Evolutionary conservation across 2,797 vertebrate species (phyloP), one percentile per base, ranked within the genome.

Genomic region (Onychomys arenicola): DNA sequence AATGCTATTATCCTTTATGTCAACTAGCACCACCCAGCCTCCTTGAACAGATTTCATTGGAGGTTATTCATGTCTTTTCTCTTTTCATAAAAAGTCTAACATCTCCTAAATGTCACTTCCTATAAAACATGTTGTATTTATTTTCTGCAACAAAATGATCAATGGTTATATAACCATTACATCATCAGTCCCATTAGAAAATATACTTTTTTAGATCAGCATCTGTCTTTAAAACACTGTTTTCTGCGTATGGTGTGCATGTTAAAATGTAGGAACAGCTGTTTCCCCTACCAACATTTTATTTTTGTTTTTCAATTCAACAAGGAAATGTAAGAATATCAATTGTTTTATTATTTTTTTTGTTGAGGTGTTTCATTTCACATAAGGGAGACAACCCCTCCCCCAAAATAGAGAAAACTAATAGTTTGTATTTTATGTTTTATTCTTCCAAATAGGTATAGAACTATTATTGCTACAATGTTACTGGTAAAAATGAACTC

Each of bases 401-500:
- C 14, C 59, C 5, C 46, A 14, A 75, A 87, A 86, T 77, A 8
- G 6, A 91, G 61, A 77, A 65, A 8, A 61, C 1, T n/a, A 61
- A 25, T 75, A 11, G 46, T 32, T 9, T 57, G 59, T 32, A 80
- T 57, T 73, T 84, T 81, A 25, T 92, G 52, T 87, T 89, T 92
- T 43, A 75, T 86, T 65, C 11, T 93, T 49, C 32, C 0, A 76
- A 86, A 90, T 92, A 82, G 57, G 37, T 52, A 86, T 73, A n/a
- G n/a, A 57, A 7, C 29, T 57, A 76, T 88, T 82, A 34, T 63
- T 84, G 9, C 81, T 89, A 65, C 0, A 10, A 82, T 71, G 63
- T 57, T 75, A 73, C n/a, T 89, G 34, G 5, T 37, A 96, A 96
- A 96, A 63, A 92, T 43, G 19, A 91, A 71, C 46, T 93, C 43